phyloP scores from a whole-genome alignment of 1,140 invertebrate genomes.

The Batillaria attramentaria region DNA sequence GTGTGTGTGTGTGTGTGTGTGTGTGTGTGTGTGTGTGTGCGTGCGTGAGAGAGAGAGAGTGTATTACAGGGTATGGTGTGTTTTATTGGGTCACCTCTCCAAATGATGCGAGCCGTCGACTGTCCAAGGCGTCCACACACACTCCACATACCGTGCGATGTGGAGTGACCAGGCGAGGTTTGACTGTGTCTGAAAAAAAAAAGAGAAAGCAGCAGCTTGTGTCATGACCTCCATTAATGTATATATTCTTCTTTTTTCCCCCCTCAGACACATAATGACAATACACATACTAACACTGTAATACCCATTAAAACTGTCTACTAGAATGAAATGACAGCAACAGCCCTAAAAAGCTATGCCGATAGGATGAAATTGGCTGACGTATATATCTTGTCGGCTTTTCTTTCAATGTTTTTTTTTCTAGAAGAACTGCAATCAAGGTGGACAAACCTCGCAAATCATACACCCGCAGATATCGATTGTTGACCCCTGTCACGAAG shows the following conservation, averaged over 20 bases:
- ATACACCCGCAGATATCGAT: conserved; percentile 90
- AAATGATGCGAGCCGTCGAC: conserved; percentile 86
- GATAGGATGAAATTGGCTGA: too few species aligned
- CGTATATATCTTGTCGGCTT: too few species aligned
- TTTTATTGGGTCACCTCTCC: conserved; percentile 79
- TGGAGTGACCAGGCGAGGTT: conserved; percentile 80
- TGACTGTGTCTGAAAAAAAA: conserved; percentile 68
- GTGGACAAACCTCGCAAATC: conserved; percentile 89
- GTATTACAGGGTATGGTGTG: too few species aligned
- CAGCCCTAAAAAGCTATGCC: too few species aligned
- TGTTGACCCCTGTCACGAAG: conserved; percentile 89
- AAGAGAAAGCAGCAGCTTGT: conserved; percentile 14
- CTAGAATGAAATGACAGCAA: too few species aligned
- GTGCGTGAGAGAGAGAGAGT: too few species aligned
- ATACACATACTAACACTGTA: too few species aligned
- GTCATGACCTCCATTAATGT: neutral
- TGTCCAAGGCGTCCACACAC: conserved; percentile 83
- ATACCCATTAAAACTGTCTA: too few species aligned
- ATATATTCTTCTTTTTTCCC: neutral
- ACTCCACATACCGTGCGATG: conserved; percentile 89
- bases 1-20: too few species aligned
- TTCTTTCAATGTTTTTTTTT: too few species aligned
- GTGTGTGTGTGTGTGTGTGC: too few species aligned
- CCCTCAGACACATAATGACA: neutral
- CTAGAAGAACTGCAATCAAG: too few species aligned